Percentiles rank a stretch among this genome's conserved stretches.
Conservation (phyloP, 2,888 invertebrate species). For the Xestia sexstrigata region DNA sequence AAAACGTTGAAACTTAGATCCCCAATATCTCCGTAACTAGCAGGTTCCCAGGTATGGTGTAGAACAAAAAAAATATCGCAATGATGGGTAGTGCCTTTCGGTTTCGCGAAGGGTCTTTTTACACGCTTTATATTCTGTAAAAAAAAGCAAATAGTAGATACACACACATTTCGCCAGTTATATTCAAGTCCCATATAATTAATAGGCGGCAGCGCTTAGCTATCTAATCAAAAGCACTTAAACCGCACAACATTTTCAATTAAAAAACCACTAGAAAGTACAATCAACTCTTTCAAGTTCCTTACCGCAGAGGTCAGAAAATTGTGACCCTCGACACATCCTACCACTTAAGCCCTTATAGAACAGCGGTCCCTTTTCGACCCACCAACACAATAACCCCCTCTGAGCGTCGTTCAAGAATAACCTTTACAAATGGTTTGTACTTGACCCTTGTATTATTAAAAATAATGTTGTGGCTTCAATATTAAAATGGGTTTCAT, state of each 20-base stretch:
- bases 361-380: not conserved
- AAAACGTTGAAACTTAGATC: no score
- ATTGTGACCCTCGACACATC: not conserved
- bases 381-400: not conserved
- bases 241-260: not conserved
- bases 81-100: no score
- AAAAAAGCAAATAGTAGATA: no score
- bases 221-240: not conserved
- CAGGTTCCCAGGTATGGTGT: no score
- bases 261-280: not conserved
- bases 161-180: no score
- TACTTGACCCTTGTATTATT: not conserved
- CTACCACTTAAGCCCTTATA: not conserved
- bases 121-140: no score
- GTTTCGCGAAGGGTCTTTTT: no score
- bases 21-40: no score
- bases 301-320: not conserved
- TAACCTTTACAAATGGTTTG: not conserved
- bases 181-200: no score
- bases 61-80: no score
- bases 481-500: not conserved
- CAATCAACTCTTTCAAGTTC: not conserved
- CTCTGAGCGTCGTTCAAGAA: not conserved
- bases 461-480: conserved; percentile 1
- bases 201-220: not conserved